Percentiles rank a stretch among this genome's conserved stretches.
These are phyloP conservation scores for Chouioia cunea DNA, from an alignment of 2,888 invertebrate species.

Conservation along the genomic window DNA sequence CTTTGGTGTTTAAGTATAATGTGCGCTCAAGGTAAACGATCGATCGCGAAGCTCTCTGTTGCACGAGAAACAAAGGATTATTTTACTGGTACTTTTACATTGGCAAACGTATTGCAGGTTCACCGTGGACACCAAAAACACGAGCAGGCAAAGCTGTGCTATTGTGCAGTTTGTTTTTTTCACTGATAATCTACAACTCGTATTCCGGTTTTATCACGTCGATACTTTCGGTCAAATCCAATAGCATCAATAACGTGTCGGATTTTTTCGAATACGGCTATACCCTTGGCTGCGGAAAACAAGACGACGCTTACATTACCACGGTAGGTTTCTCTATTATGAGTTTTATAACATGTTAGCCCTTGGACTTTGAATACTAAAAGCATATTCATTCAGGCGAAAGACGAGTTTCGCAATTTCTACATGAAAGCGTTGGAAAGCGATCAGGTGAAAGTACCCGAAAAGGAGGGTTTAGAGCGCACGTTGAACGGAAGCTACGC, in stretches of 20 bases:
- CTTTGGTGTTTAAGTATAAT: constrained; percentile 76
- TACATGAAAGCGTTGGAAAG: constrained; percentile 68
- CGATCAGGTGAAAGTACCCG: constrained; percentile 60
- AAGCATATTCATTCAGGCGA: too few species aligned
- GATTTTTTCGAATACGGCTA: constrained; percentile 74
- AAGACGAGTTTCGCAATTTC: constrained; percentile 71
- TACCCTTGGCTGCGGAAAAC: constrained; percentile 75
- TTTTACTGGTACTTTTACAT: neutral
- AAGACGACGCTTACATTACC: constrained; percentile 76
- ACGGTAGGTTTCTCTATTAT: too few species aligned
- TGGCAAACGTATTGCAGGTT: too few species aligned
- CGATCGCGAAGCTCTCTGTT: neutral
- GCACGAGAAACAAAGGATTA: neutral
- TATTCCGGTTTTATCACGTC: constrained; percentile 79
- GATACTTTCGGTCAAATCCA: constrained; percentile 74
- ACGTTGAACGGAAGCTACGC: constrained; percentile 73
- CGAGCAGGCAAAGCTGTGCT: constrained; percentile 73
- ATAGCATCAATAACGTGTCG: constrained; percentile 71
- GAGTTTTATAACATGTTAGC: too few species aligned
- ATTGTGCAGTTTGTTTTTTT: constrained; percentile 73
- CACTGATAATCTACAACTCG: constrained; percentile 75
- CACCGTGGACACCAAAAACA: constrained; percentile 72
- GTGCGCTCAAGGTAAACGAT: constrained; percentile 74
- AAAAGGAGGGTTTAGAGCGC: constrained; percentile 69
- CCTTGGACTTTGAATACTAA: too few species aligned